A percentile compares a stretch with the other conserved stretches of the same genome.
Conservation (phyloP, 2,888 invertebrate species). For the Scaptomyza reducta region DNA sequence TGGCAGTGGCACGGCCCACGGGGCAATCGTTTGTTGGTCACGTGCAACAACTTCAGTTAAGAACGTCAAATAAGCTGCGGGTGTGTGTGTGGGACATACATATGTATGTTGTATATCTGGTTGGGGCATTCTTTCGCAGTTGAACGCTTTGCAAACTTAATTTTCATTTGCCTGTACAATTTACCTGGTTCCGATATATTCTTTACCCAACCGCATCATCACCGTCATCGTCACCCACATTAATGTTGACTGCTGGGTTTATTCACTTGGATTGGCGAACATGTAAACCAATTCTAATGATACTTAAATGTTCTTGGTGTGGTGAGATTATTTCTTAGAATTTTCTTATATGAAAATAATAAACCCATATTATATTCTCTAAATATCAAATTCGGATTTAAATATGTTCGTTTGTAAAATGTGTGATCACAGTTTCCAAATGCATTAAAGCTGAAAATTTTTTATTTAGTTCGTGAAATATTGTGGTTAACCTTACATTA, state of each 20-base stretch:
- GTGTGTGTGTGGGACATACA: not conserved
- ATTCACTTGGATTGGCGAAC: conserved; percentile 67
- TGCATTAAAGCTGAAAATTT: too few relatives aligned
- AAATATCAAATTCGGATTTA: too few relatives aligned
- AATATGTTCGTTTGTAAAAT: too few relatives aligned
- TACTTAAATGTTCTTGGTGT: conserved; percentile 38
- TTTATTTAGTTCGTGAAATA: too few relatives aligned
- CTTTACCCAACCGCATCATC: conserved; percentile 22
- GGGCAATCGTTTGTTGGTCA: conserved; percentile 71
- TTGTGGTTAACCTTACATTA: too few relatives aligned
- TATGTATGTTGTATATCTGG: not conserved
- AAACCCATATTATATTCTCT: too few relatives aligned
- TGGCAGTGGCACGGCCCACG: conserved; percentile 25
- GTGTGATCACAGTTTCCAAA: too few relatives aligned
- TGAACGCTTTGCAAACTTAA: conserved; percentile 67
- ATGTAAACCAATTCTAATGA: conserved; percentile 34
- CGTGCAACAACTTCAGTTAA: conserved; percentile 72
- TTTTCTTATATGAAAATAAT: too few relatives aligned
- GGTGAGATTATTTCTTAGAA: not conserved
- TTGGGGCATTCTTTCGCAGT: conserved; percentile 47
- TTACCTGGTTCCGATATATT: conserved; percentile 55
- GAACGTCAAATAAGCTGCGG: conserved; percentile 14
- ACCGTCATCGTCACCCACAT: conserved; percentile 32
- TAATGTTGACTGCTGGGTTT: conserved; percentile 55
- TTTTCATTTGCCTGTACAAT: conserved; percentile 56